A percentile compares a stretch with the other conserved stretches of the same genome.
These are phyloP conservation scores for Ophraella communa DNA, from an alignment of 2,888 invertebrate species.

Conservation along the genomic window DNA sequence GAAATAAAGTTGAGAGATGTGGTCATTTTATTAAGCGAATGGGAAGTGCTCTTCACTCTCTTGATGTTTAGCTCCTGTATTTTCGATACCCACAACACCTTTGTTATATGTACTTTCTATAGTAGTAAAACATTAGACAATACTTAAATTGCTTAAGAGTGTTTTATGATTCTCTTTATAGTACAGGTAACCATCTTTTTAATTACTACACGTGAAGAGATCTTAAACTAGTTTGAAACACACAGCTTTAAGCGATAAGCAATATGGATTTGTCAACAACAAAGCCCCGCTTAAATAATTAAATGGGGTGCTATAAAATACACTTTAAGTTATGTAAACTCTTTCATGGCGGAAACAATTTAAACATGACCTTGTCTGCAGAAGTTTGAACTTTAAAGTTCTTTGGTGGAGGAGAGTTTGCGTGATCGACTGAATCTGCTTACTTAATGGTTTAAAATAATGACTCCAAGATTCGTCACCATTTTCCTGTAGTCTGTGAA, in stretches of 20 bases:
- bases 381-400: neutral
- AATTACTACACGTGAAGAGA: no score
- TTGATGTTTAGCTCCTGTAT: neutral
- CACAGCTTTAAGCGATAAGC: no score
- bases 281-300: no score
- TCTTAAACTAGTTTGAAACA: no score
- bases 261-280: no score
- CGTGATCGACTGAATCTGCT: neutral
- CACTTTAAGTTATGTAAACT: neutral
- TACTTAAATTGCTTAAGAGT: no score
- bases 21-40: neutral
- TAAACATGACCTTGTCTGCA: neutral
- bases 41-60: neutral
- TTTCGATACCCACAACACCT: neutral
- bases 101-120: neutral
- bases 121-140: no score
- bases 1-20: neutral
- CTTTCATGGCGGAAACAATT: neutral
- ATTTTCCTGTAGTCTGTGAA: no score
- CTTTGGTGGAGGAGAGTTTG: neutral
- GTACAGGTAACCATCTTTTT: no score
- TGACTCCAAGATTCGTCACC: neutral
- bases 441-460: neutral
- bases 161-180: no score
- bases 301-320: no score